These are phyloP conservation scores for Exocentrus adspersus DNA, from an alignment of 2,888 invertebrate species.

Conservation along the genomic window DNA sequence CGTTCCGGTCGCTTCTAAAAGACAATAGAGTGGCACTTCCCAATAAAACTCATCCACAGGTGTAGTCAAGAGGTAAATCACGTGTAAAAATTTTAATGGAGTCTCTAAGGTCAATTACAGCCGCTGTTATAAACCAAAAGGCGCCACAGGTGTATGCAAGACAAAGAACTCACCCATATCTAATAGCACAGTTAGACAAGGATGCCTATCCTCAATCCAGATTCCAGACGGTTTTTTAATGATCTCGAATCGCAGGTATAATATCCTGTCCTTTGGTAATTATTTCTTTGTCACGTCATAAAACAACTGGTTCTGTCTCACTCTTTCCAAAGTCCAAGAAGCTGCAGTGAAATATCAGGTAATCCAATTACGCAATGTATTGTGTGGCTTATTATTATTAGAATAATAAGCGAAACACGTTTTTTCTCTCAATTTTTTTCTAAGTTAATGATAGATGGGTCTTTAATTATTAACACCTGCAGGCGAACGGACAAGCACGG, in stretches of 20 bases:
- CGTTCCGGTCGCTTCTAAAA: constrained; percentile 25
- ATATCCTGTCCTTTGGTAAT: constrained; percentile 57
- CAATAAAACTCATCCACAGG: constrained; percentile 34
- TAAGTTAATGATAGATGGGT: background rate
- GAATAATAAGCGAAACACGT: background rate
- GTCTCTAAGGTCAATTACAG: constrained; percentile 56
- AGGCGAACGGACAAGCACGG: background rate
- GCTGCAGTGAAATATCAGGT: background rate
- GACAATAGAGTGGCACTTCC: constrained; percentile 34
- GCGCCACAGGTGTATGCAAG: constrained; percentile 48
- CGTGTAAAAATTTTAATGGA: constrained; percentile 53
- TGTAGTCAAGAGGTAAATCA: constrained; percentile 49
- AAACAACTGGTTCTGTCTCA: constrained; percentile 41
- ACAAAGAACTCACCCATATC: constrained; percentile 37
- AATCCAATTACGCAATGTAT: constrained; percentile 6
- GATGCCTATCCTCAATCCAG: constrained; percentile 52
- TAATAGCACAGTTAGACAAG: constrained; percentile 39
- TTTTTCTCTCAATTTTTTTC: background rate
- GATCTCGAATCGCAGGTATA: constrained; percentile 54
- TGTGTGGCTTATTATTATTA: constrained; percentile 10
- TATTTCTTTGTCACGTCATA: constrained; percentile 60
- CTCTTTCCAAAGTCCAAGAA: background rate
- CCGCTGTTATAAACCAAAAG: constrained; percentile 55
- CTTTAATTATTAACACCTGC: background rate
- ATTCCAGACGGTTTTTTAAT: constrained; percentile 60